phyloP scores from a whole-genome alignment of 1,140 invertebrate species.

The Oreohelix idahoensis region DNA sequence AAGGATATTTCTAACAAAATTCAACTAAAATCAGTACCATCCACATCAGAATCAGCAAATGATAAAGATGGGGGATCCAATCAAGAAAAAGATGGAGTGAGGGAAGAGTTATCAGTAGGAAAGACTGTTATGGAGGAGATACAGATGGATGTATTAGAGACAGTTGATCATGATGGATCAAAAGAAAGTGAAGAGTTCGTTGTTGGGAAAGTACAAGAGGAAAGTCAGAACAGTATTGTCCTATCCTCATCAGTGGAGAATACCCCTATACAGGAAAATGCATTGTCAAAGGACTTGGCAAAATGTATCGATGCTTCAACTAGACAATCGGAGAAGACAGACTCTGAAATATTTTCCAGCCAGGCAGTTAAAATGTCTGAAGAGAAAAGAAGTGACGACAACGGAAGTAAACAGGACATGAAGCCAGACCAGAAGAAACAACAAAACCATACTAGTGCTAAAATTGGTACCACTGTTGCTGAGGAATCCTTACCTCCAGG shows the following conservation, averaged over 20 bases:
- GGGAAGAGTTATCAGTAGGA: neutral
- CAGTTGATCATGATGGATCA: neutral
- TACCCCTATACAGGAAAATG: neutral
- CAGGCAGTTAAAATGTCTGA: neutral
- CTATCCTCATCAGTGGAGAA: neutral
- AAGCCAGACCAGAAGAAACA: neutral
- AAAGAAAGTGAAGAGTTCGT: neutral
- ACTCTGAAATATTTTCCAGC: neutral
- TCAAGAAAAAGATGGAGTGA: neutral
- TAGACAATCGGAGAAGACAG: neutral
- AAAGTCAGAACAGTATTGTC: neutral
- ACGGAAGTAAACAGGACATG: neutral
- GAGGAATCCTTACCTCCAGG: neutral
- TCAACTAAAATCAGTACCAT: neutral
- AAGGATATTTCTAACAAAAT: constrained; percentile 18
- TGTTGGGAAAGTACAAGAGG: neutral
- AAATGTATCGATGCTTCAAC: neutral
- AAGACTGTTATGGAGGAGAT: neutral
- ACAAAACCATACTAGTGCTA: neutral
- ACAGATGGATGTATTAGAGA: neutral
- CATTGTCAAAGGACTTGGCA: neutral
- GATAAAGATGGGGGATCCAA: neutral
- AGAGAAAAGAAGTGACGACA: neutral
- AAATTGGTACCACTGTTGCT: neutral
- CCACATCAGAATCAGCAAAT: neutral